Evolutionary conservation across 2,797 vertebrate genomes (phyloP).

Genomic region (Echiichthys vipera): DNA sequence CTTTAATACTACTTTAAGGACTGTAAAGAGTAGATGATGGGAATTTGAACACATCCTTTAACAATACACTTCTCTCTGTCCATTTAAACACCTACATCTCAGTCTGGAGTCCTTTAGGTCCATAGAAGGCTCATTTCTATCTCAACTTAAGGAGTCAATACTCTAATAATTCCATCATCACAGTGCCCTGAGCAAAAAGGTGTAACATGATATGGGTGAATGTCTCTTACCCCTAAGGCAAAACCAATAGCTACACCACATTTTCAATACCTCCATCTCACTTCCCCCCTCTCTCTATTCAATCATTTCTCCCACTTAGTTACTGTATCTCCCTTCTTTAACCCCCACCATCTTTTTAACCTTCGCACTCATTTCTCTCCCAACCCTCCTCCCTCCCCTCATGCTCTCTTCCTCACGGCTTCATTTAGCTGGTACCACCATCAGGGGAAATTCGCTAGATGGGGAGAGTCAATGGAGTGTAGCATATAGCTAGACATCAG

Average conservation of each 20-base stretch:
- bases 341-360: constrained; percentile 57
- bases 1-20: background rate
- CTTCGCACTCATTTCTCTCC: constrained; percentile 44
- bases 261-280: constrained; percentile 44
- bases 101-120: constrained; percentile 15
- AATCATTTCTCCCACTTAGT: constrained; percentile 62
- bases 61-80: constrained; percentile 5
- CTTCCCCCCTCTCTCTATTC: constrained; percentile 46
- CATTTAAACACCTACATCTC: constrained; percentile 25
- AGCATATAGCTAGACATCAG: constrained; percentile 78
- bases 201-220: constrained; percentile 72
- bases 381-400: constrained; percentile 37
- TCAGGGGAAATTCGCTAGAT: constrained; percentile 86
- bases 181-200: constrained; percentile 51
- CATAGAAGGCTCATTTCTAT: constrained; percentile 39
- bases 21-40: background rate
- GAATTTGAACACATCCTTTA: constrained; percentile 1
- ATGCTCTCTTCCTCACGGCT: constrained; percentile 75
- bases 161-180: constrained; percentile 66
- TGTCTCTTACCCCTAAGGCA: constrained; percentile 47
- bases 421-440: constrained; percentile 84
- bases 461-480: constrained; percentile 85
- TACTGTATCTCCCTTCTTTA: constrained; percentile 62
- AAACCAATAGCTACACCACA: constrained; percentile 57
- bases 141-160: constrained; percentile 57